Conservation (phyloP, 2,797 vertebrate species). For the Furcifer pardalis region DNA sequence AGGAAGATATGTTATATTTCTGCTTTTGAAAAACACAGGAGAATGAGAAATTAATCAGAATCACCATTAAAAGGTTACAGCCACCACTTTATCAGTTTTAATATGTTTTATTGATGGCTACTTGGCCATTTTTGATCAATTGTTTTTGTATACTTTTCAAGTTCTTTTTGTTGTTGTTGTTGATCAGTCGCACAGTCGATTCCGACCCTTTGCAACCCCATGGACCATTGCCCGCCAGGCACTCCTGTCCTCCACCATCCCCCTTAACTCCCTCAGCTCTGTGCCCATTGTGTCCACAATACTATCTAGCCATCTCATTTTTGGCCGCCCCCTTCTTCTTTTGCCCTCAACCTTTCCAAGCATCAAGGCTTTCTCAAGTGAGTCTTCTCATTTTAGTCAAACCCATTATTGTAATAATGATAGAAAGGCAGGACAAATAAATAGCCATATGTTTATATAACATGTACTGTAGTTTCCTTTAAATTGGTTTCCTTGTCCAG, state of each 20-base stretch:
- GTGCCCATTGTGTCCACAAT: no score
- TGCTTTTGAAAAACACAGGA: neutral
- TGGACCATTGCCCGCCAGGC: no score
- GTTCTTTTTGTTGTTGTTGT: no score
- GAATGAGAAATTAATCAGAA: neutral
- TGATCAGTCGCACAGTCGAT: no score
- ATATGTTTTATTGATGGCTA: neutral
- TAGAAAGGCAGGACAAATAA: neutral
- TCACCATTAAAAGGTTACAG: neutral
- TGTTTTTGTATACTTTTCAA: neutral
- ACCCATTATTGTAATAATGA: neutral
- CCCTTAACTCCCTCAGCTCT: no score
- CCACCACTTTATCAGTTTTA: neutral
- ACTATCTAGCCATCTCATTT: no score
- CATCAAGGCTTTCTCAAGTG: no score
- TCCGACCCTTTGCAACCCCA: no score
- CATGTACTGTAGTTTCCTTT: neutral
- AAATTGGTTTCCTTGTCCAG: neutral
- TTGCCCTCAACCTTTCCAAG: no score
- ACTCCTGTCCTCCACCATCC: no score
- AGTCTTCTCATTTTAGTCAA: no score
- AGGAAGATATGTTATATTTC: neutral
- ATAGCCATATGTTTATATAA: neutral
- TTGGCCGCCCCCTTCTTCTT: no score
- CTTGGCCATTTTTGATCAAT: neutral